Conservation (phyloP, 2,797 vertebrate genomes). For the Danio aesculapii region DNA sequence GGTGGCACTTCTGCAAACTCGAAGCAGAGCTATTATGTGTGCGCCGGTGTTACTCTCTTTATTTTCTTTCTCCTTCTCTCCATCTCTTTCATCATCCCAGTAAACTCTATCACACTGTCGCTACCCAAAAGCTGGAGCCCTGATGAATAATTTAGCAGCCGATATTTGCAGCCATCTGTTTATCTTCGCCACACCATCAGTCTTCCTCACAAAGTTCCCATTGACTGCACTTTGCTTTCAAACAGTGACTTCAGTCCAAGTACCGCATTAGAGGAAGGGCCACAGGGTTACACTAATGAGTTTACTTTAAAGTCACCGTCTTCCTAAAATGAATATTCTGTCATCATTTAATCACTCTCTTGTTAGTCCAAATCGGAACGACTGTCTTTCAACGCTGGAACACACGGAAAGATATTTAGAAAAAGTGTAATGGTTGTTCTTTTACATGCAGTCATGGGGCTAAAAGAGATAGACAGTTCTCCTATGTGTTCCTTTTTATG, state of each 20-base stretch:
- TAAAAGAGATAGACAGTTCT: too few species aligned
- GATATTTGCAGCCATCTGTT: slow-evolving; percentile 68
- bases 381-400: background rate
- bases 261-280: slow-evolving; percentile 18
- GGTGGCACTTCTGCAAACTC: slow-evolving; percentile 23
- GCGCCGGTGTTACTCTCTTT: slow-evolving; percentile 66
- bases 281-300: background rate
- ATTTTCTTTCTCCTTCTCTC: slow-evolving; percentile 44
- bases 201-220: slow-evolving; percentile 53
- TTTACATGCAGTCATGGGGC: background rate
- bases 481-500: too few species aligned
- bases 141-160: slow-evolving; percentile 66
- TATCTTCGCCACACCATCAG: slow-evolving; percentile 57
- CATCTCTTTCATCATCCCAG: slow-evolving; percentile 48
- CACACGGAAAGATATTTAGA: background rate
- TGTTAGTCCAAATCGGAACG: background rate
- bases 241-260: slow-evolving; percentile 46
- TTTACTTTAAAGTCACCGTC: background rate
- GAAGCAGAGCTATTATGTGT: slow-evolving; percentile 56
- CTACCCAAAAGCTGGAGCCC: slow-evolving; percentile 58
- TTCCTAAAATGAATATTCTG: background rate
- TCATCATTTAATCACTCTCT: background rate
- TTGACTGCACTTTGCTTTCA: slow-evolving; percentile 52
- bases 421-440: background rate
- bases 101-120: slow-evolving; percentile 54